Evolutionary conservation across 2,113 vertebrate genomes (phyloP), one percentile per base, ranked within the genome.

Genomic region (Laterallus jamaicensis): DNA sequence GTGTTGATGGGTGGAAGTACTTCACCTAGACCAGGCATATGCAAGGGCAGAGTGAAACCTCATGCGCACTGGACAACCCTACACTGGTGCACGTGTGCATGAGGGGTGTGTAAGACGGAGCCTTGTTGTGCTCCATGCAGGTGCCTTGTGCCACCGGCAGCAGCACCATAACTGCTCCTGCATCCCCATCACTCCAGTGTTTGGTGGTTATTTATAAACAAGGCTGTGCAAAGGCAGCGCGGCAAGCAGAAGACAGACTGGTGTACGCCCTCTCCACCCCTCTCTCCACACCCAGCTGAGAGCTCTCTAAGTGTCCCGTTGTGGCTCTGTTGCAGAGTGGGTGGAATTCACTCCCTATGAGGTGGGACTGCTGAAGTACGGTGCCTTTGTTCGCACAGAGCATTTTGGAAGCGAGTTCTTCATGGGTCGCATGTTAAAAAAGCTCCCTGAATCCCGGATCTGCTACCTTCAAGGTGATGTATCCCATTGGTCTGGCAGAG

Each of bases 311-410:
- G 28, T 18, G 39, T 82, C 55, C 66, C 1, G 0, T 21, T 88
- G 49, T 92, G 63, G 3, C 62, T 80, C 47, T 64, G 4, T 97
- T 93, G n/a, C 93, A 98, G 98, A 98, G 63, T 98, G 98, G 98
- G 97, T 98, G 15, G 98, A 98, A 74, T 98, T 98, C 93, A 98
- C 98, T 14, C 98, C 98, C 58, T 88, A 98, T 0, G 98, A 98
- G 67, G 95, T 98, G 4, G 98, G 98, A 15, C 95, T 98, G 40
- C 92, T 97, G 80, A 98, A 98, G 78, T 98, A 98, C 0, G 98
- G 98, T 1, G 96, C 82, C 0, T 98, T 98, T 5, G 6, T 98
- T 31, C 97, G 91, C 82, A 97, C 97, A 0, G 90, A 98, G 68
- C 62, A 98, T 59, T 98, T 98, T 0, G 98, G 98, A 81, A 98